A percentile compares a stretch with the other conserved stretches of the same genome.
Evolutionary conservation across 1,140 invertebrate species (phyloP).

Genomic region (Ips typographus): DNA sequence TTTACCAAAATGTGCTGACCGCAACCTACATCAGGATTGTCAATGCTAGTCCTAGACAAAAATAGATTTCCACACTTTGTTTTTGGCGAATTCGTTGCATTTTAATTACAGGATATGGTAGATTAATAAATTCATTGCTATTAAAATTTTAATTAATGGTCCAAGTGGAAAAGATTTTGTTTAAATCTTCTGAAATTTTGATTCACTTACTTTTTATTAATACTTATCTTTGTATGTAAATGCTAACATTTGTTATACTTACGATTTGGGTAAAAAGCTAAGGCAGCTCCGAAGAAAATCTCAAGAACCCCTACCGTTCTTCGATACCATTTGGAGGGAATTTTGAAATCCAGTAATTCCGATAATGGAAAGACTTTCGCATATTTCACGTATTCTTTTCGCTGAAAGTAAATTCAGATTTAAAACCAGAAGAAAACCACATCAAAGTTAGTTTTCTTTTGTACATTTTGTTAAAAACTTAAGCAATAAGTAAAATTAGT

Average conservation of each 20-base stretch:
- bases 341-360: constrained; percentile 78
- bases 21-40: constrained; percentile 36
- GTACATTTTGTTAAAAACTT: no score
- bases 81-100: not conserved
- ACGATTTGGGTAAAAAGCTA: constrained; percentile 88
- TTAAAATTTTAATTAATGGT: no score
- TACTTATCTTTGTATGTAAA: no score
- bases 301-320: constrained; percentile 84
- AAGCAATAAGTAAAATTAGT: no score
- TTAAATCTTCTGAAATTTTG: no score
- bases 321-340: constrained; percentile 92
- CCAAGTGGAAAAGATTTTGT: no score
- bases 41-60: constrained; percentile 30
- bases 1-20: constrained; percentile 29
- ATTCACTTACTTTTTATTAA: not conserved
- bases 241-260: constrained; percentile 50
- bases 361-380: constrained; percentile 94
- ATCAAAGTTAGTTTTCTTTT: not conserved
- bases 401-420: constrained; percentile 62
- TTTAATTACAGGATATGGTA: no score
- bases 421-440: constrained; percentile 16
- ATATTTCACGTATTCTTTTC: constrained; percentile 96
- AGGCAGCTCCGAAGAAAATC: constrained; percentile 83
- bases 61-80: constrained; percentile 5
- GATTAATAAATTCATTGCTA: no score